phyloP scores from a whole-genome alignment of 2,888 invertebrate species.

The Epinotia nisella region DNA sequence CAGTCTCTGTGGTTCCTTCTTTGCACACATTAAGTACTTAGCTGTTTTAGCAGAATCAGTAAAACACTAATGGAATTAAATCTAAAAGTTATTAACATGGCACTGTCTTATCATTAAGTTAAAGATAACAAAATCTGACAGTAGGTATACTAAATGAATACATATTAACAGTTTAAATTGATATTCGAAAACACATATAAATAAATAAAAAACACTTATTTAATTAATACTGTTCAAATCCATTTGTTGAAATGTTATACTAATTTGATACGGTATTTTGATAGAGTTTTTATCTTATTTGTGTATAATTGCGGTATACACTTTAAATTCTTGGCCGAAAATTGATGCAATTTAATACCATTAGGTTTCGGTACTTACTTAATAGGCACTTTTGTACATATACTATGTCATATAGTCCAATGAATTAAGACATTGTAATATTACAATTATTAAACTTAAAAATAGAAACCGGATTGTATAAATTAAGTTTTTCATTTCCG shows the following conservation, averaged over 20 bases:
- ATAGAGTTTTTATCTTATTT: slow-evolving; percentile 21
- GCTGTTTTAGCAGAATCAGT: background rate
- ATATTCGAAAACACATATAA: slow-evolving; percentile 7
- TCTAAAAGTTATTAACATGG: background rate
- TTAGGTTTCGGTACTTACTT: slow-evolving; percentile 2
- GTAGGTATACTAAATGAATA: background rate
- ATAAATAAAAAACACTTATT: background rate
- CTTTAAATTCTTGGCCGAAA: slow-evolving; percentile 33
- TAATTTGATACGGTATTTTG: slow-evolving; percentile 38
- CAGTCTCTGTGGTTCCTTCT: background rate
- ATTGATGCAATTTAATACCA: background rate
- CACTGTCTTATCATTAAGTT: background rate
- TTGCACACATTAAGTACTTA: background rate
- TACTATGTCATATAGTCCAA: background rate
- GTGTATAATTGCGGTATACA: slow-evolving; percentile 34
- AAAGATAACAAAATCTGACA: background rate
- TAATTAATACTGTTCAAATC: slow-evolving; percentile 25
- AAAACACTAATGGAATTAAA: slow-evolving; percentile 3
- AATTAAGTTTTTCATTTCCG: too few species aligned
- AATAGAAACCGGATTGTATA: too few species aligned
- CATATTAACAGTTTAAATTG: background rate
- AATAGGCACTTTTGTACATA: slow-evolving; percentile 7
- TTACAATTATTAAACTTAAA: too few species aligned
- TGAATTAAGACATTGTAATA: background rate
- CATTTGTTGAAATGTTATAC: slow-evolving; percentile 13